phyloP scores from a whole-genome alignment of 2,888 invertebrate species.

The Acanthopleura granulata region DNA sequence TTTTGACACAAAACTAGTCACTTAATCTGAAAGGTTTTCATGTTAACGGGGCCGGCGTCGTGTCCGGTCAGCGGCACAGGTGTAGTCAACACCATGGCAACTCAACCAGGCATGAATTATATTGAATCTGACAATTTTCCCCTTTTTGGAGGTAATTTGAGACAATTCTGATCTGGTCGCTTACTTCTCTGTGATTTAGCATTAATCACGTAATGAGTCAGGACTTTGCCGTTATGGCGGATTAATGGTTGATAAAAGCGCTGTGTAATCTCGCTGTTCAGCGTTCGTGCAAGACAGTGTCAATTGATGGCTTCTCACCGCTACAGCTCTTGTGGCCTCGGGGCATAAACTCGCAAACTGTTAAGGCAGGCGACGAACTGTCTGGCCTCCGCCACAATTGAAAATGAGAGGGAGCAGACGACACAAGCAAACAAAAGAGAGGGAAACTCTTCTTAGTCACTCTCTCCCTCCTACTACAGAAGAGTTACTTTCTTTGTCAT shows the following conservation, averaged over 20 bases:
- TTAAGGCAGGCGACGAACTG: background rate
- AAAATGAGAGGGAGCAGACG: slow-evolving; percentile 15
- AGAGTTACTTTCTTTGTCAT: slow-evolving; percentile 20
- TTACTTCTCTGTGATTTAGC: slow-evolving; percentile 7
- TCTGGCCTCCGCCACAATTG: background rate
- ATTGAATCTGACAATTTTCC: slow-evolving; percentile 12
- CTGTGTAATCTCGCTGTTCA: slow-evolving; percentile 2
- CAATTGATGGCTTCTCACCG: slow-evolving; percentile 1
- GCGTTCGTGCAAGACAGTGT: slow-evolving; percentile 18
- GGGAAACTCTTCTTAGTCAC: slow-evolving; percentile 15
- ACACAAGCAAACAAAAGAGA: slow-evolving; percentile 16
- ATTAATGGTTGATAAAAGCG: slow-evolving; percentile 16
- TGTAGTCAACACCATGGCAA: no score
- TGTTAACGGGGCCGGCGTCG: no score
- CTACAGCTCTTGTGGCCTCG: background rate
- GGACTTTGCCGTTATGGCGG: slow-evolving; percentile 16
- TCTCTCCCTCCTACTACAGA: slow-evolving; percentile 13
- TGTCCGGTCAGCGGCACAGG: no score
- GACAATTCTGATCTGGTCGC: background rate
- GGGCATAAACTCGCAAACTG: slow-evolving; percentile 14
- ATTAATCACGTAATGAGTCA: slow-evolving; percentile 18
- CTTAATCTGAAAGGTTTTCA: no score
- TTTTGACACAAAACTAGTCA: no score
- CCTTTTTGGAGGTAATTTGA: background rate
- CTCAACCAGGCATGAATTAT: background rate